Base-by-base conservation (phyloP, 2,113 vertebrate genomes). In the Eclectus roratus region DNA sequence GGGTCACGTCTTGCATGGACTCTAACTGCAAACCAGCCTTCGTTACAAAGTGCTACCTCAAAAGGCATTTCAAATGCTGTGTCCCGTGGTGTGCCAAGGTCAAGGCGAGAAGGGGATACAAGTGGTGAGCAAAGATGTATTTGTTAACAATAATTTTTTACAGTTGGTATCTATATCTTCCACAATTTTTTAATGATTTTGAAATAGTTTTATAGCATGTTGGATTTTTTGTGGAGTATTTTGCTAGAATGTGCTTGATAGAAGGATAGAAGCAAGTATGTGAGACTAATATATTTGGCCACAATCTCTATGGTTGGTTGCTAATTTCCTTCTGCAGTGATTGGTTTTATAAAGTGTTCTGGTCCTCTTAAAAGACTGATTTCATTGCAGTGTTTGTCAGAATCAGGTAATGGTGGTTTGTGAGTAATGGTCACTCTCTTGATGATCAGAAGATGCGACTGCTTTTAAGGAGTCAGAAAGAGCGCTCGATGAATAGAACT, bases 1-100 rank as follows among this genome's bases (percentile, higher is more conserved):
- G 99, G 99, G 17, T 98, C 99, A 2, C 99, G 99, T 33, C 98
- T 99, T 4, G 98, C 99, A 1, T 99, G 99, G 99, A 98, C 98
- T 41, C 95, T 99, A 52, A 98, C 98, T 16, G 88, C 98, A 81
- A 97, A 76, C 90, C 98, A 98, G 58, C 97, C 98, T 65, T 98
- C 98, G 24, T 98, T 98, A 50, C 97, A 98, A 91, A 98, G 91
- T 43, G 78, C 98, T 94, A 96, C 98, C 97, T 97, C 98, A 74
- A 99, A 98, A 84, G 98, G 97, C 28, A 77, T 98, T 31, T 96
- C 98, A 12, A 98, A 88, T 23, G 64, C 98, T 7, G 78, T 95
- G 5, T 97, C 95, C 55, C 98, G 98, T 69, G 98, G 95, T 76
- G 56, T 96, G 58, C 94, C 98, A 8, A 97, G 98, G 91, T 98